Percentiles rank a stretch among this genome's conserved stretches.
Conservation (phyloP, 2,888 invertebrate genomes). For the Bugulina stolonifera region DNA sequence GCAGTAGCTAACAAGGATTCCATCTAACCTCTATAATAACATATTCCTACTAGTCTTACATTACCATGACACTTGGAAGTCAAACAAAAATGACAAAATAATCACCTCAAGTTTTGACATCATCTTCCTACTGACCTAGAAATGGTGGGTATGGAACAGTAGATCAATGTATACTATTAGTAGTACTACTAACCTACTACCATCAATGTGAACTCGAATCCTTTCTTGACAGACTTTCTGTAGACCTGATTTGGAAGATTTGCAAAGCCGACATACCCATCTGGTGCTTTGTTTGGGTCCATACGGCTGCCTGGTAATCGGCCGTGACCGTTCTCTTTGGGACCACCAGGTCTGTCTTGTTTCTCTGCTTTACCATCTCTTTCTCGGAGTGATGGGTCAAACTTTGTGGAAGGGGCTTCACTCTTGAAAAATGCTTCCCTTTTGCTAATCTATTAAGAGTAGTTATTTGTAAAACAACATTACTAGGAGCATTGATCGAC, state of each 20-base stretch:
- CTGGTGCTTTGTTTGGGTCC: conserved; percentile 28
- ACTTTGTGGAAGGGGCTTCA: conserved; percentile 38
- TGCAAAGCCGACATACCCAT: conserved; percentile 31
- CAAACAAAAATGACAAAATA: too few species aligned
- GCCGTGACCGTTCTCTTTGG: neutral
- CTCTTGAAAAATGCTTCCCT: conserved; percentile 45
- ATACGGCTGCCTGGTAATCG: neutral
- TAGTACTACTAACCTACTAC: conserved; percentile 31
- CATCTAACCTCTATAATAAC: too few species aligned
- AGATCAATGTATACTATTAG: too few species aligned
- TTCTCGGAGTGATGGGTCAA: conserved; percentile 34
- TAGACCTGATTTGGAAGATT: conserved; percentile 34
- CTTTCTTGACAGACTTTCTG: conserved; percentile 31
- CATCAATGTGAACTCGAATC: conserved; percentile 32
- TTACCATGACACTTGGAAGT: too few species aligned
- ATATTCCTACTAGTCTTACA: too few species aligned
- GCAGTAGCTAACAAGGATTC: too few species aligned
- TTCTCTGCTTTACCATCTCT: conserved; percentile 27
- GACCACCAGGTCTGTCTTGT: neutral
- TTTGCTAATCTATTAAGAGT: conserved; percentile 31
- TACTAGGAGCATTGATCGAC: too few species aligned
- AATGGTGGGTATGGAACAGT: too few species aligned
- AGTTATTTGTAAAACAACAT: neutral
- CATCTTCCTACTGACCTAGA: too few species aligned
- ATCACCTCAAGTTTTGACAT: too few species aligned